Percentiles rank a stretch among this genome's conserved stretches.
These are phyloP conservation scores for Amia ocellicauda DNA, from an alignment of 2,113 vertebrate species.

Conservation along the genomic window DNA sequence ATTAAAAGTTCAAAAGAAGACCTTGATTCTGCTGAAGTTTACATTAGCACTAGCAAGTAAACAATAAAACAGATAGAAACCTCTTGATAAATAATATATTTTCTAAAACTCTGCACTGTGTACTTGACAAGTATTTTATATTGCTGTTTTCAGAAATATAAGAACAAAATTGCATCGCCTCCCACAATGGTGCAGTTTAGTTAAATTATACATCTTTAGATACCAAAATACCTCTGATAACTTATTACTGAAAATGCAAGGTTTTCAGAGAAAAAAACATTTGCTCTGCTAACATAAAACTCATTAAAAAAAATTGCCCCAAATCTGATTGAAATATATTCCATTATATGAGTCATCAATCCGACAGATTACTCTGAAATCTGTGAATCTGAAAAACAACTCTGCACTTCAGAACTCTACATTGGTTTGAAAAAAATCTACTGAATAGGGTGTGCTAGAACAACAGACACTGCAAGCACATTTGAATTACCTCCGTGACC, in stretches of 20 bases:
- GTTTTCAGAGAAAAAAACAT: background rate
- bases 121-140: too few relatives aligned
- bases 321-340: background rate
- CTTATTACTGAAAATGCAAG: background rate
- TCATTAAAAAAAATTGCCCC: background rate
- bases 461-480: background rate
- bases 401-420: background rate
- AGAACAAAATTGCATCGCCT: too few relatives aligned
- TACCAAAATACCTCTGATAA: background rate
- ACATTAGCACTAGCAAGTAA: too few relatives aligned
- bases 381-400: background rate
- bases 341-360: background rate
- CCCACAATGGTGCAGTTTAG: too few relatives aligned
- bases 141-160: too few relatives aligned
- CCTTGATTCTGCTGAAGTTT: too few relatives aligned
- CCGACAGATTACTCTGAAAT: background rate
- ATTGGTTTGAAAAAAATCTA: background rate
- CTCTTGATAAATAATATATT: too few relatives aligned
- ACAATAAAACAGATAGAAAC: too few relatives aligned
- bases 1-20: too few relatives aligned
- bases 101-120: too few relatives aligned
- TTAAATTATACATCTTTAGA: background rate
- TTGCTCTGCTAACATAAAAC: conserved; percentile 1
- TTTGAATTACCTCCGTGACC: background rate
- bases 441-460: background rate